Evolutionary conservation across 2,113 vertebrate genomes (phyloP).

Genomic region (Oryzias celebensis): DNA sequence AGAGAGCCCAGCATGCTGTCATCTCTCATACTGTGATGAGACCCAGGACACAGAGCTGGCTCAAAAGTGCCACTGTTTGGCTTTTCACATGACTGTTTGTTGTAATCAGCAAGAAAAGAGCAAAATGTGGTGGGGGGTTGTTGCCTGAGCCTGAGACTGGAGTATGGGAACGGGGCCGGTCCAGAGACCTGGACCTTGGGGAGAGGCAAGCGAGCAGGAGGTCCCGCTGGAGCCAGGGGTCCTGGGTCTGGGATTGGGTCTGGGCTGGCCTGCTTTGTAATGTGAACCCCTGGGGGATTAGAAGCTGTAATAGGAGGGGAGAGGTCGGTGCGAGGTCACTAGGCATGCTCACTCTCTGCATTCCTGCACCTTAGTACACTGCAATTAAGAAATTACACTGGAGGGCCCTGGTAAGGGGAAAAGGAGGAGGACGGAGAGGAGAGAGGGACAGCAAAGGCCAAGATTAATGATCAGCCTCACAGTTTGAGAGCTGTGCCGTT

Average conservation of each 20-base stretch:
- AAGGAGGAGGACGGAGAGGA: constrained; percentile 44
- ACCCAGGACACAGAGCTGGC: constrained; percentile 44
- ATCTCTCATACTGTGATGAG: constrained; percentile 58
- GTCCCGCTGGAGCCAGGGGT: constrained; percentile 61
- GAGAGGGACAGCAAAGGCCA: constrained; percentile 56
- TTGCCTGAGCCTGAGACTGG: constrained; percentile 58
- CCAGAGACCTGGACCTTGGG: constrained; percentile 64
- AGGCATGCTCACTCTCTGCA: constrained; percentile 78
- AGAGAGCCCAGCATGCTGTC: constrained; percentile 55
- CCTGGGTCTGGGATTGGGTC: constrained; percentile 65
- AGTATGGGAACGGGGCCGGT: constrained; percentile 63
- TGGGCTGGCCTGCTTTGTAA: constrained; percentile 76
- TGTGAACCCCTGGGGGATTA: constrained; percentile 82
- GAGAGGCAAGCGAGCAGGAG: constrained; percentile 61
- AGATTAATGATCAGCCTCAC: constrained; percentile 74
- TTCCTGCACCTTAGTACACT: constrained; percentile 78
- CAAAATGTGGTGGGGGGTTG: constrained; percentile 25
- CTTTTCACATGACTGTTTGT: constrained; percentile 60
- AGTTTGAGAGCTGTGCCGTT: constrained; percentile 70
- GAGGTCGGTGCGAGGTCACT: constrained; percentile 79
- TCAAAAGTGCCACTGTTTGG: constrained; percentile 60
- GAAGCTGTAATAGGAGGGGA: constrained; percentile 76
- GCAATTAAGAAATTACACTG: constrained; percentile 83
- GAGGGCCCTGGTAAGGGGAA: constrained; percentile 64
- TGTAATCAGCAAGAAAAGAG: constrained; percentile 58